A percentile compares a stretch with the other conserved stretches of the same genome.
Evolutionary conservation across 2,888 invertebrate genomes (phyloP).

Genomic region (Azorinus chamasolen): DNA sequence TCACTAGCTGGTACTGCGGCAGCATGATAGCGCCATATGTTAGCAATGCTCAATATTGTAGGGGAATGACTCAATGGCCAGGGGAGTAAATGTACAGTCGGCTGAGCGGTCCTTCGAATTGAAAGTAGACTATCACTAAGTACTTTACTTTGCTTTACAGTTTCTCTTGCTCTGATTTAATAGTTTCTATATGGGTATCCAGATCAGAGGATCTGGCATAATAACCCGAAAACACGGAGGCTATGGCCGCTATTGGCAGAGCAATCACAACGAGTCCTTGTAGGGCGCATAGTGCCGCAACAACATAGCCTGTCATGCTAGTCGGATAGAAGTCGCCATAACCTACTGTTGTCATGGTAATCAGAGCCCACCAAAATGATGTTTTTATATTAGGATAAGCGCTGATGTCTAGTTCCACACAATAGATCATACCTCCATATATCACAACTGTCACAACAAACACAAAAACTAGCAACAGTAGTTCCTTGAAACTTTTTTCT

Average conservation of each 20-base stretch:
- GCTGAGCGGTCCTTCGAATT: too few relatives aligned
- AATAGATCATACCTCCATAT: conserved; percentile 73
- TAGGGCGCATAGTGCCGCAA: conserved; percentile 75
- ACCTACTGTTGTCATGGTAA: conserved; percentile 79
- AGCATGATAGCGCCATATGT: too few relatives aligned
- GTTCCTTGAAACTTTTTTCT: conserved; percentile 65
- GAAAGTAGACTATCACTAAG: too few relatives aligned
- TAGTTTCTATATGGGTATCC: too few relatives aligned
- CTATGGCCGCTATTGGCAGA: conserved; percentile 79
- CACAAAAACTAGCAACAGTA: conserved; percentile 68
- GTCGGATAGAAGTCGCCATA: conserved; percentile 77
- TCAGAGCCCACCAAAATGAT: conserved; percentile 75
- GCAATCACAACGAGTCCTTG: conserved; percentile 74
- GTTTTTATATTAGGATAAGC: conserved; percentile 63
- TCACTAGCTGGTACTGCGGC: too few relatives aligned
- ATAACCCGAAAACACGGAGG: conserved; percentile 74
- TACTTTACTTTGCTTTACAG: too few relatives aligned
- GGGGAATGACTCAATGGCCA: too few relatives aligned
- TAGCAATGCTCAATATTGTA: too few relatives aligned
- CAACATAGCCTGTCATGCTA: conserved; percentile 68
- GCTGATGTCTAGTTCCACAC: conserved; percentile 68
- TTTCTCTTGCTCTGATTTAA: too few relatives aligned
- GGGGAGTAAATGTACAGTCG: too few relatives aligned
- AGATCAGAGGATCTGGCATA: conserved; percentile 53
- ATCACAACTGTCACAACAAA: conserved; percentile 71